Conservation (phyloP, 2,797 vertebrate species). For the Phalanger gymnotis region DNA sequence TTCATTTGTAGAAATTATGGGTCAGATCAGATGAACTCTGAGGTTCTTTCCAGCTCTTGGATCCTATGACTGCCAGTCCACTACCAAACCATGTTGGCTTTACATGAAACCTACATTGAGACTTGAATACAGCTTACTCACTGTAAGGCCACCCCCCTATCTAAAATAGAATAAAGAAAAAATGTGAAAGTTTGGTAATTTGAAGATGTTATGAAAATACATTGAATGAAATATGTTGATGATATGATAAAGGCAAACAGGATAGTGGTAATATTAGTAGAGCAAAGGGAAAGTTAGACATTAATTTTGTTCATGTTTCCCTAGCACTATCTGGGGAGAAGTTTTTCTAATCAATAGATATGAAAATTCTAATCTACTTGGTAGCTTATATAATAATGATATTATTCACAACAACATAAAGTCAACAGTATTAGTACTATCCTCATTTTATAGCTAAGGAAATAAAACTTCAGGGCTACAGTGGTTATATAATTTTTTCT, state of each 20-base stretch:
- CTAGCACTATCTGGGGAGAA: no score
- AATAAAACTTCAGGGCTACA: background rate
- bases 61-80: background rate
- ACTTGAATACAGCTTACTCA: background rate
- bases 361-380: background rate
- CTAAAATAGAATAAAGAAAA: background rate
- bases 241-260: background rate
- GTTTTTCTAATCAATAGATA: background rate
- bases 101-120: background rate
- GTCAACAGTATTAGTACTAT: background rate
- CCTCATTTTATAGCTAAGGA: background rate
- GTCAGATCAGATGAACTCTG: background rate
- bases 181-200: background rate
- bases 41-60: background rate
- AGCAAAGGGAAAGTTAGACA: background rate
- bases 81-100: background rate
- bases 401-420: background rate
- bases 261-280: background rate
- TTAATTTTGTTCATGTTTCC: background rate
- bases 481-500: background rate
- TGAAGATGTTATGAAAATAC: background rate
- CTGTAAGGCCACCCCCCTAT: background rate
- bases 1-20: background rate
- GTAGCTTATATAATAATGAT: background rate
- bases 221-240: background rate